Percentiles rank a stretch among this genome's conserved stretches.
Conservation (phyloP, 2,113 vertebrate species). For the Leptodactylus fuscus region DNA sequence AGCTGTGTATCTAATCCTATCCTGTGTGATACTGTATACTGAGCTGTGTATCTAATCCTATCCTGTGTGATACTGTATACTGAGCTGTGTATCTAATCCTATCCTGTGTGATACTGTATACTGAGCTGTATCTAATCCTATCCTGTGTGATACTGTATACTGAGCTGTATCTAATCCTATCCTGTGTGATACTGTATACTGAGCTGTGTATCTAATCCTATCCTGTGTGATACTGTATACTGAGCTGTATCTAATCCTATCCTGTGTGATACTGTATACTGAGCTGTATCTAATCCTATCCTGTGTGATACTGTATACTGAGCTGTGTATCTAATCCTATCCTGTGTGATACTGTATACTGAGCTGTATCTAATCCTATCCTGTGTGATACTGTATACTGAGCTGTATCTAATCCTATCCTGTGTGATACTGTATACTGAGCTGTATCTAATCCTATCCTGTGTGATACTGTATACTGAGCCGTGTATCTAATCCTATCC, state of each 20-base stretch:
- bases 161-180: background rate
- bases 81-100: background rate
- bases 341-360: background rate
- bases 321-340: background rate
- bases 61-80: background rate
- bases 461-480: background rate
- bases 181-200: background rate
- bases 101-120: background rate
- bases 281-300: background rate
- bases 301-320: background rate
- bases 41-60: background rate
- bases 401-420: background rate
- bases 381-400: background rate
- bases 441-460: background rate
- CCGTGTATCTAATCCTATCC: background rate
- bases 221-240: background rate
- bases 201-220: background rate
- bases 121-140: background rate
- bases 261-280: background rate
- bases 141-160: background rate
- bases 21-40: background rate
- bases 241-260: background rate
- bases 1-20: background rate
- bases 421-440: background rate
- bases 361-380: background rate